These are phyloP conservation scores for Nothobranchius furzeri DNA, from an alignment of 2,113 vertebrate species.

Conservation along the genomic window DNA sequence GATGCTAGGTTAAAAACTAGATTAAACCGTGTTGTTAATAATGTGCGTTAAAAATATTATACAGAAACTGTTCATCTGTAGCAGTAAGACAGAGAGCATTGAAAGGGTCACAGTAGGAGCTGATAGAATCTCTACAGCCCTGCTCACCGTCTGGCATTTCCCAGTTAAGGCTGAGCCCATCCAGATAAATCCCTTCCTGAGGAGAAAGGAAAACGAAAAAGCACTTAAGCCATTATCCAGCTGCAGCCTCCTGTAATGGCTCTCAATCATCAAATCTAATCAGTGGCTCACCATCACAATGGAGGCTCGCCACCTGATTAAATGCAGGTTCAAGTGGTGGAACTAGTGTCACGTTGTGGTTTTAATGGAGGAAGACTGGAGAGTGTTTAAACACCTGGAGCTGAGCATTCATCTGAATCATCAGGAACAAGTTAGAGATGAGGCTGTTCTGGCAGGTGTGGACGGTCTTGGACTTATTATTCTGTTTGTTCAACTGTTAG, in stretches of 20 bases:
- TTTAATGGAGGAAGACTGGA: constrained; percentile 9
- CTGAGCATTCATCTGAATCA: not conserved
- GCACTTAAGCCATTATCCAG: constrained; percentile 73
- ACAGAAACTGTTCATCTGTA: constrained; percentile 17
- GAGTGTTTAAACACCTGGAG: constrained; percentile 56
- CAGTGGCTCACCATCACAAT: constrained; percentile 62
- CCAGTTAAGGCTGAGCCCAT: constrained; percentile 36
- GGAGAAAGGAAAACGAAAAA: constrained; percentile 60
- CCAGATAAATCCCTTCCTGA: constrained; percentile 70
- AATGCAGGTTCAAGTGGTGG: constrained; percentile 60
- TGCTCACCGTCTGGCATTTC: constrained; percentile 30
- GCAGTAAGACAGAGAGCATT: constrained; percentile 20
- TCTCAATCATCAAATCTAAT: constrained; percentile 72
- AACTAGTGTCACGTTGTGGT: constrained; percentile 42
- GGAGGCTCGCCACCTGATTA: constrained; percentile 62
- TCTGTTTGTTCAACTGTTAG: not conserved
- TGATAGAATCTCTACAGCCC: constrained; percentile 49
- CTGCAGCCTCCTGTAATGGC: constrained; percentile 61
- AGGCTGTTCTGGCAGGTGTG: constrained; percentile 15
- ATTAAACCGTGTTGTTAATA: too few species aligned
- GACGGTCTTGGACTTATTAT: not conserved
- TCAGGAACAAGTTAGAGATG: not conserved
- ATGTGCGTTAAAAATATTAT: not conserved
- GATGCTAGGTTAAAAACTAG: too few species aligned
- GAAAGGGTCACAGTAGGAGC: constrained; percentile 34